Evolutionary conservation across 2,113 vertebrate species (phyloP).

Genomic region (Platysternon megacephalum): DNA sequence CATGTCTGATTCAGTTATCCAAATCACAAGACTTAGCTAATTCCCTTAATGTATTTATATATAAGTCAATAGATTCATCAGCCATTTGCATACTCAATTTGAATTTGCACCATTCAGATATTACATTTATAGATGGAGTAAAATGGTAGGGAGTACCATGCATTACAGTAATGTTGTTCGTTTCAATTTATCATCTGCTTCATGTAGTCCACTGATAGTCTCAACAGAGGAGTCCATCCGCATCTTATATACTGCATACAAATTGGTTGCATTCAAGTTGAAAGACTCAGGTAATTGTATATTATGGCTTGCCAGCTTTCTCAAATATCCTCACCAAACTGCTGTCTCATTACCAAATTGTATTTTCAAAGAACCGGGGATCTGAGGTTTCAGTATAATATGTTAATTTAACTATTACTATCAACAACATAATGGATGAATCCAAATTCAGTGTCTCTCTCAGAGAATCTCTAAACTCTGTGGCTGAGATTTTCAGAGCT

Average conservation of each 20-base stretch:
- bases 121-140: neutral
- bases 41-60: neutral
- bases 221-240: neutral
- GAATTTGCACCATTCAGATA: neutral
- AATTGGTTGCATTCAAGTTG: neutral
- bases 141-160: neutral
- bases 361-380: neutral
- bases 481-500: neutral
- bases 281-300: neutral
- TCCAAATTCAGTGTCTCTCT: neutral
- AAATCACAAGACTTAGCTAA: neutral
- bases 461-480: neutral
- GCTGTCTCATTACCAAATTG: neutral
- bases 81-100: neutral
- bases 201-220: neutral
- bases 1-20: neutral
- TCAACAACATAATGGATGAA: neutral
- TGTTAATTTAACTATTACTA: neutral
- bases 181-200: neutral
- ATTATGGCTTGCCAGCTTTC: neutral
- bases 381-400: neutral
- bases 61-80: neutral
- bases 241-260: neutral
- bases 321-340: neutral
- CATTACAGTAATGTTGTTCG: neutral